Base-by-base conservation (phyloP, 2,797 vertebrate species). In the Hirundo rustica region DNA sequence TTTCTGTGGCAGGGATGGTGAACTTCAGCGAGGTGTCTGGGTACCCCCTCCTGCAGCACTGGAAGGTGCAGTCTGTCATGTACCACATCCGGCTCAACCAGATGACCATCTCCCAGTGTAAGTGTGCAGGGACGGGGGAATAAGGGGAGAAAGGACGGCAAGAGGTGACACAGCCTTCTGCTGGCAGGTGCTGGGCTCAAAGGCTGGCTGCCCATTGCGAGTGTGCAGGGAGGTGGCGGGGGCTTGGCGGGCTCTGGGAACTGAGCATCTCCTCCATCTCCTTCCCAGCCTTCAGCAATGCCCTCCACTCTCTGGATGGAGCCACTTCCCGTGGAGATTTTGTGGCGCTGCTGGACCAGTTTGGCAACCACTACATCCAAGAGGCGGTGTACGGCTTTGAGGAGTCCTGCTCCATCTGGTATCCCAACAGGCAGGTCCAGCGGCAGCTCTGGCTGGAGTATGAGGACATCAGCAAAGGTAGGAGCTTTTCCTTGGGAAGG, bases 401-500 rank as follows among this genome's bases (percentile, higher is more conserved):
- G 97, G 99, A 99, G 97, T 98, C 98, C 95, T 99, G 99, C 76
- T 99, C 98, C 95, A 99, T 99, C 97, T 99, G 99, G 99, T 99
- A 99, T 96, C 99, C 99, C 95, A 99, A 99, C 96, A 99, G 98
- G 82, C 99, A 99, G 97, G 99, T 99, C 88, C 99, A 99, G 97
- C 98, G 98, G 50, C 98, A 99, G 98, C 98, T 99, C 96, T 99
- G 99, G 99, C 96, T 99, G 72, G 99, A 99, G 95, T 99, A 99
- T 54, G 99, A 99, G 97, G 99, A 99, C 96, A 99, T 99, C 93
- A 99, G 99, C 97, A 99, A 99, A 99, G 99, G 99, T 99, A 98
- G 96, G 96, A 89, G 54, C 42, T 76, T 1, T 0, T 29, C 66
- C 29, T 11, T 30, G 32, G 42, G 8, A 68, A 54, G 34, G 15